phyloP scores from a whole-genome alignment of 92 coral and sea anemone genomes.

The Parazoanthus atlanticus region DNA sequence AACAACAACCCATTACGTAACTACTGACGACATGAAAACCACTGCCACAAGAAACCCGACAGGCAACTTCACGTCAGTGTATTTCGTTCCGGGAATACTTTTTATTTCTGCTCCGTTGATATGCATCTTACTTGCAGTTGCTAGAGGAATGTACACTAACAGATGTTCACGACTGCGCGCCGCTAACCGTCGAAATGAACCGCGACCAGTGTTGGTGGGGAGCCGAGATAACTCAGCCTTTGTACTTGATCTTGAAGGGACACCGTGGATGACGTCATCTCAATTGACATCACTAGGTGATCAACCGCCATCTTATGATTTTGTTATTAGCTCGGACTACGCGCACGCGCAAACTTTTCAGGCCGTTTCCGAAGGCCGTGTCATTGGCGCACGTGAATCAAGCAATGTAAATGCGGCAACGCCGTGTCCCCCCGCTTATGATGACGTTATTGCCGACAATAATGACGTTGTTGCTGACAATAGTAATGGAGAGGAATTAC shows the following conservation, averaged over 20 bases:
- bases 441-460: neutral
- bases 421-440: constrained; percentile 6
- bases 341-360: neutral
- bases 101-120: neutral
- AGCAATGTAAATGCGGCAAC: neutral
- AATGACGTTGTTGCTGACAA: neutral
- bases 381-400: neutral
- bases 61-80: neutral
- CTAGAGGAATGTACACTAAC: neutral
- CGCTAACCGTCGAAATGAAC: neutral
- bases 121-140: neutral
- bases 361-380: neutral
- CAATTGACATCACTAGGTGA: neutral
- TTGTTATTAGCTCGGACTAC: neutral
- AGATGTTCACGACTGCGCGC: neutral
- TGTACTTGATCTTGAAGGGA: neutral
- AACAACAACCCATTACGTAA: neutral
- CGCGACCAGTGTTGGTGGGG: neutral
- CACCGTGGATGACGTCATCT: neutral
- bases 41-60: too few species aligned
- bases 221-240: neutral
- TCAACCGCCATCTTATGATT: constrained; percentile 27
- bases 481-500: neutral
- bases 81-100: neutral
- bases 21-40: neutral